Conservation (phyloP, 2,888 invertebrate species). For the Drosophila affinis region DNA sequence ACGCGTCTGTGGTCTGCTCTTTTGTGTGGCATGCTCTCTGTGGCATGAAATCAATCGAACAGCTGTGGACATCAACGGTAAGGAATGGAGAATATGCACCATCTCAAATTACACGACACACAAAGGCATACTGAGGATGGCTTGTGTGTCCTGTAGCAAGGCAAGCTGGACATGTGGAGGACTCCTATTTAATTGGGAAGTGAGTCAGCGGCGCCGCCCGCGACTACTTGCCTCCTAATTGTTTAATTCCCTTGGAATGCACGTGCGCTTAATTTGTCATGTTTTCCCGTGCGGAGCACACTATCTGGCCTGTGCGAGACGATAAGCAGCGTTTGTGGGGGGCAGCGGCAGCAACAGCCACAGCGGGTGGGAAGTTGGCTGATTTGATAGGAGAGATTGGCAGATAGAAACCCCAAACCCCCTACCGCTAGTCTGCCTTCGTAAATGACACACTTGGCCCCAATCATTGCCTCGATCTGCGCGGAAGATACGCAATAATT, state of each 20-base stretch:
- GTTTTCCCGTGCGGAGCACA: constrained; percentile 18
- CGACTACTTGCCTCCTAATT: constrained; percentile 38
- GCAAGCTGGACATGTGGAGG: too few relatives aligned
- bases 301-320: constrained; percentile 28
- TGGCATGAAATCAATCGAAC: constrained; percentile 71
- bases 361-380: constrained; percentile 16
- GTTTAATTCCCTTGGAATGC: constrained; percentile 40
- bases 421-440: background rate
- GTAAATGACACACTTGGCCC: constrained; percentile 45
- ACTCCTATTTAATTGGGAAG: background rate
- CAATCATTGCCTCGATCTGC: constrained; percentile 11
- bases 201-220: background rate
- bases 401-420: constrained; percentile 8
- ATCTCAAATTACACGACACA: constrained; percentile 57
- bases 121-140: background rate
- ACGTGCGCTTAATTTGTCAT: constrained; percentile 48
- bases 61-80: constrained; percentile 53
- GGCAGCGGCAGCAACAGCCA: background rate
- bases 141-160: too few relatives aligned
- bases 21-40: constrained; percentile 47
- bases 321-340: constrained; percentile 22
- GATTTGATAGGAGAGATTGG: constrained; percentile 33
- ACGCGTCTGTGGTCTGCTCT: constrained; percentile 34
- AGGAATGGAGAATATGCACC: constrained; percentile 10
- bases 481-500: constrained; percentile 40